Conservation (phyloP, 2,888 invertebrate species). For the Cheilosia impressa region DNA sequence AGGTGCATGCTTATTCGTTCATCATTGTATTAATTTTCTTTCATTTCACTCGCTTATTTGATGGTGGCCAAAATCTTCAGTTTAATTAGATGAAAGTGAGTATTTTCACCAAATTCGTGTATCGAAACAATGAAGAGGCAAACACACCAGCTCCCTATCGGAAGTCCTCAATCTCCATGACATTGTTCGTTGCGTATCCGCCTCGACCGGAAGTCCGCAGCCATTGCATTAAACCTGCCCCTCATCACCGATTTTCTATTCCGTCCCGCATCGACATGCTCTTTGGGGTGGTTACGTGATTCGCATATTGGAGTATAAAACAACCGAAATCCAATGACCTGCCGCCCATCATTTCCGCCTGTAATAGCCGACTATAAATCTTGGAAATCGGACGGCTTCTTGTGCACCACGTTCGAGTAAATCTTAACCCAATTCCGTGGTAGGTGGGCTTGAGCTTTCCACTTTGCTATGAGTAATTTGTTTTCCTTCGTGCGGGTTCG, state of each 20-base stretch:
- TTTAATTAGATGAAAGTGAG: neutral
- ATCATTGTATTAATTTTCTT: neutral
- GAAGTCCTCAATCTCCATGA: constrained; percentile 1
- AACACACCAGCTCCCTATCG: neutral
- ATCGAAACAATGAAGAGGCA: neutral
- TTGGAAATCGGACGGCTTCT: constrained; percentile 76
- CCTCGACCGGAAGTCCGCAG: neutral
- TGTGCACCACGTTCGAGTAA: neutral
- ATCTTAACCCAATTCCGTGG: neutral
- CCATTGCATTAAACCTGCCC: neutral
- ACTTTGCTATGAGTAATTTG: constrained; percentile 31
- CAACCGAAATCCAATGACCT: constrained; percentile 75
- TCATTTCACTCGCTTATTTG: neutral
- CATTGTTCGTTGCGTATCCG: constrained; percentile 4
- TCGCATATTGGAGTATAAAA: constrained; percentile 37
- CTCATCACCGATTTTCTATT: neutral
- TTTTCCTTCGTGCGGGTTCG: constrained; percentile 21
- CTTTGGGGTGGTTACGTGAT: constrained; percentile 28
- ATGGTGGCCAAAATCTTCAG: neutral
- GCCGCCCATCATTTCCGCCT: constrained; percentile 81
- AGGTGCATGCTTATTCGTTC: neutral
- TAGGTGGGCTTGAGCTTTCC: constrained; percentile 7
- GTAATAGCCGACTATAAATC: constrained; percentile 81
- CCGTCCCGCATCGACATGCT: neutral
- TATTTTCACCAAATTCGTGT: neutral